These are phyloP conservation scores for Eptatretus atami DNA, from an alignment of 2,797 vertebrate species.

Conservation along the genomic window DNA sequence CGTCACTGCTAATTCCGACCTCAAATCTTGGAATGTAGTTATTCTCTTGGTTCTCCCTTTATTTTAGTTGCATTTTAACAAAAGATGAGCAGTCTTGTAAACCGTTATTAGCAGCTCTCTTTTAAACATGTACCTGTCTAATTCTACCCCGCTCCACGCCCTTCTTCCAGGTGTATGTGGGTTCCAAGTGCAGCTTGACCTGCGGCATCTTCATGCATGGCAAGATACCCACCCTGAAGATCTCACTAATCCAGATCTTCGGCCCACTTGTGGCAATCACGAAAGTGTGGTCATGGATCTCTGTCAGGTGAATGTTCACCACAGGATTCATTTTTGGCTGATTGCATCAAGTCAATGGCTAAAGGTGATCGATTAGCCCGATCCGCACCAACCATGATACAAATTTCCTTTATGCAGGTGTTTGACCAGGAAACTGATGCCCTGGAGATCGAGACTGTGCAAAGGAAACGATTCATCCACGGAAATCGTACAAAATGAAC, in stretches of 20 bases:
- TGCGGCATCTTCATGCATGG: constrained; percentile 99
- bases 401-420: constrained; percentile 21
- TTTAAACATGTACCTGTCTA: too few species aligned
- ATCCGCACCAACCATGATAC: too few species aligned
- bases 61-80: too few species aligned
- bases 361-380: too few species aligned
- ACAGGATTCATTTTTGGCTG: not conserved
- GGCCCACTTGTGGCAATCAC: constrained; percentile 99
- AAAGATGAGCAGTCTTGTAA: too few species aligned
- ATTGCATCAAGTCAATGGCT: too few species aligned
- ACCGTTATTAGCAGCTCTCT: too few species aligned
- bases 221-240: constrained; percentile 96
- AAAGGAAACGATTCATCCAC: constrained; percentile 93
- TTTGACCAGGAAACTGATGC: constrained; percentile 97
- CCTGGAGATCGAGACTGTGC: constrained; percentile 90
- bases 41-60: too few species aligned
- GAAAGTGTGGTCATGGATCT: constrained; percentile 98
- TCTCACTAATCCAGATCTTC: constrained; percentile 98
- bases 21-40: too few species aligned
- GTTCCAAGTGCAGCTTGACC: constrained; percentile 94
- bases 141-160: not conserved
- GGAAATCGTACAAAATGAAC: constrained; percentile 99
- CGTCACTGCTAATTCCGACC: too few species aligned
- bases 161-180: constrained; percentile 52
- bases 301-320: constrained; percentile 36